A percentile compares a stretch with the other conserved stretches of the same genome.
Conservation (phyloP, 2,113 vertebrate genomes). For the Lasiurus cinereus region DNA sequence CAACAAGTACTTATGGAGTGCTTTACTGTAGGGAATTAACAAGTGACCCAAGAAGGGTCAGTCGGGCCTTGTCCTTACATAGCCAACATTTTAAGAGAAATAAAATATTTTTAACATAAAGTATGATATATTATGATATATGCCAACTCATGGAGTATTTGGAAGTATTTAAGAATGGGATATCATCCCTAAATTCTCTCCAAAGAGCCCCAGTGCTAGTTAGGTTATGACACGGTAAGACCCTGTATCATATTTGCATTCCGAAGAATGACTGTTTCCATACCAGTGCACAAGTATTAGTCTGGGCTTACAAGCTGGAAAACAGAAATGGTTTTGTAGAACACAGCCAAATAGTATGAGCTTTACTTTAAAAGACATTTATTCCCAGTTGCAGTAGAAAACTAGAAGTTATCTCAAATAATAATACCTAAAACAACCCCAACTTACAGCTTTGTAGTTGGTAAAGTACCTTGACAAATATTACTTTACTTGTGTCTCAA, state of each 20-base stretch:
- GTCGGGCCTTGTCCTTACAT: not conserved
- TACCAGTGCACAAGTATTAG: not conserved
- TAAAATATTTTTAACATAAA: not conserved
- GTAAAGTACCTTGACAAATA: not conserved
- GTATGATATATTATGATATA: not conserved
- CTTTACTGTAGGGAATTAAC: not conserved
- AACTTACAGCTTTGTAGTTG: not conserved
- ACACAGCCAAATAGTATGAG: not conserved
- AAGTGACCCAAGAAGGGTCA: not conserved
- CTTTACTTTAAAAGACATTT: slow-evolving; percentile 51
- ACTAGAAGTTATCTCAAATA: slow-evolving; percentile 26
- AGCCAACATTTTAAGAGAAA: not conserved
- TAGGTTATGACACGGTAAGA: not conserved
- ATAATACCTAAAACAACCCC: not conserved
- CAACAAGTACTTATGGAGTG: not conserved
- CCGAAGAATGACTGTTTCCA: not conserved
- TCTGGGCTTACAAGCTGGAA: slow-evolving; percentile 35
- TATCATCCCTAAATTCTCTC: not conserved
- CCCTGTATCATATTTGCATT: not conserved
- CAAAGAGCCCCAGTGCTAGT: not conserved
- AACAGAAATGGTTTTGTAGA: slow-evolving; percentile 49
- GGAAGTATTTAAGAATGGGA: not conserved
- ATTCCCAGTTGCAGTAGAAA: slow-evolving; percentile 19
- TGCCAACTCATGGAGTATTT: not conserved
- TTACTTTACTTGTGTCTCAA: not conserved